Conservation (phyloP, 2,113 vertebrate species). For the Albula goreensis region DNA sequence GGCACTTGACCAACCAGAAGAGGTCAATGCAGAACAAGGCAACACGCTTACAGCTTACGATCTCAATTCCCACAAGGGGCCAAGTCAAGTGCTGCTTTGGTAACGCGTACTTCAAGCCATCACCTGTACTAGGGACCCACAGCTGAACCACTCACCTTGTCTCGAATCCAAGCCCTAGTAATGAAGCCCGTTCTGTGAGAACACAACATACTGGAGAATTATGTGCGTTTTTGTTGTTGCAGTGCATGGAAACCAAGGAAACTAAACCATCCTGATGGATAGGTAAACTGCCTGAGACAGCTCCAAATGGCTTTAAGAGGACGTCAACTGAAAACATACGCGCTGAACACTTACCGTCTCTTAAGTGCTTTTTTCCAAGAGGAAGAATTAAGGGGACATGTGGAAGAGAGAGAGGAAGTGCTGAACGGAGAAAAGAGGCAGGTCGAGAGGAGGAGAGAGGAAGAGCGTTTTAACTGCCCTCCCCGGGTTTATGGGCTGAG, state of each 20-base stretch:
- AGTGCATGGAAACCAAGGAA: not conserved
- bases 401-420: not conserved
- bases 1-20: no score
- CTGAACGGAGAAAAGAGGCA: not conserved
- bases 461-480: not conserved
- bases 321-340: slow-evolving; percentile 33
- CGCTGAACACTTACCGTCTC: slow-evolving; percentile 14
- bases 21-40: no score
- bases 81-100: no score
- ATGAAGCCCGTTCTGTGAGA: no score
- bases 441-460: no score
- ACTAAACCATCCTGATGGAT: not conserved
- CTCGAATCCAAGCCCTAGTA: no score
- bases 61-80: no score
- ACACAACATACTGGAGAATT: not conserved
- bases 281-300: not conserved
- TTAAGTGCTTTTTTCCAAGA: not conserved
- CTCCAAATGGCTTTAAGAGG: not conserved
- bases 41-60: no score
- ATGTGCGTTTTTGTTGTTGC: not conserved
- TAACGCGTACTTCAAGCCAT: no score
- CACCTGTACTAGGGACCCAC: no score
- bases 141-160: no score
- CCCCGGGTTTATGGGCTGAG: not conserved
- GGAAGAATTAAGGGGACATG: slow-evolving; percentile 29